A percentile compares a stretch with the other conserved stretches of the same genome.
Conservation (phyloP, 2,888 invertebrate genomes). For the Argyresthia albistria region DNA sequence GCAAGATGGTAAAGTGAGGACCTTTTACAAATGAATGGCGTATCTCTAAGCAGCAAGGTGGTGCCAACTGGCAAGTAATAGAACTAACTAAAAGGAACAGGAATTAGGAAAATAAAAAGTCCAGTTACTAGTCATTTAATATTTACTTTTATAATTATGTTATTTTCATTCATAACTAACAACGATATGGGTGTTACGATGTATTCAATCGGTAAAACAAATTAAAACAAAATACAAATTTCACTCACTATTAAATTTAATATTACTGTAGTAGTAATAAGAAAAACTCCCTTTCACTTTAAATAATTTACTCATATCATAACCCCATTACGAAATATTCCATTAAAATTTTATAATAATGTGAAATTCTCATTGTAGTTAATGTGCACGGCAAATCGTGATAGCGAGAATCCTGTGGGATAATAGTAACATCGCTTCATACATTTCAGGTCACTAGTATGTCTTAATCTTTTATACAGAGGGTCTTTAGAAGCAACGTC, state of each 20-base stretch:
- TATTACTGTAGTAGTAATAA: constrained; percentile 68
- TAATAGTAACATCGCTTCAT: constrained; percentile 61
- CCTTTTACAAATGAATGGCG: too few species aligned
- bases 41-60: too few species aligned
- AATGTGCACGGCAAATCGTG: constrained; percentile 63
- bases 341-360: constrained; percentile 22
- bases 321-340: constrained; percentile 60
- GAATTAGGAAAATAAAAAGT: constrained; percentile 43
- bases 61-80: too few species aligned
- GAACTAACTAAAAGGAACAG: too few species aligned
- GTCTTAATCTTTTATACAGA: constrained; percentile 69
- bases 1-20: too few species aligned
- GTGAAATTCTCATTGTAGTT: constrained; percentile 54
- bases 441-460: constrained; percentile 71
- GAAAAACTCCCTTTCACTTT: constrained; percentile 53
- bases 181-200: constrained; percentile 73
- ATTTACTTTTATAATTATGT: constrained; percentile 73
- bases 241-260: constrained; percentile 72
- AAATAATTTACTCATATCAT: constrained; percentile 68
- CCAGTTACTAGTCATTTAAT: constrained; percentile 69
- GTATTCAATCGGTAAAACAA: constrained; percentile 71
- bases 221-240: constrained; percentile 70
- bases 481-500: constrained; percentile 70
- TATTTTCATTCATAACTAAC: constrained; percentile 73
- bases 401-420: constrained; percentile 67